Base-by-base conservation (phyloP, 2,113 vertebrate species). In the Brachypteracias leptosomus region DNA sequence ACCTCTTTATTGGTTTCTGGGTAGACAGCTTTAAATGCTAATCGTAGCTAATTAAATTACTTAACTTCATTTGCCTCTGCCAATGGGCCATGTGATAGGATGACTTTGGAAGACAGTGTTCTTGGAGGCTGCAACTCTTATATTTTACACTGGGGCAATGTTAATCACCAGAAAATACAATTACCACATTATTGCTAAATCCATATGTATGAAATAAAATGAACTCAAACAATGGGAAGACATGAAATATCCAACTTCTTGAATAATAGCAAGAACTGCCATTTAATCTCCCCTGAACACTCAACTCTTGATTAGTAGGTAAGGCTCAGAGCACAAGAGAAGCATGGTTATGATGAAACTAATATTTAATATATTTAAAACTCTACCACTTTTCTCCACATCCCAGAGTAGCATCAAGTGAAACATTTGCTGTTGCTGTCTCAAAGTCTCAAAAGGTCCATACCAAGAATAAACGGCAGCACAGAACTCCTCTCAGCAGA, bases 41-140 rank as follows among this genome's bases (percentile, higher is more conserved):
- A 96, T 97, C 72, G 28, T n/a, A 93, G 93, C 31, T 81, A 97
- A 97, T 95, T 95, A 85, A 85, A 92, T 95, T 92, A 94, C 57
- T 95, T 97, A 93, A 96, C 93, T 96, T 95, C 74, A 96, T 94
- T 96, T 96, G 72, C 54, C 31, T 94, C 75, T 89, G 84, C 66
- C 93, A 97, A 78, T 67, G 42, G 77, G 51, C 94, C 93, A 71
- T 89, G 54, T 61, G 91, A 95, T 72, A 79, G 17, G 83, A 73
- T 79, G 90, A 83, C 88, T 91, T 94, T 91, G 82, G 89, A 95
- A 79, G 81, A 66, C 52, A 33, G 47, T 42, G 76, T 74, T 92
- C 66, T 95, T 77, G 51, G 17, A 86, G 35, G 79, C 72, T 90
- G 38, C 75, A 44, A 54, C 90, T 88, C 72, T 94, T 71, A 61